phyloP scores from a whole-genome alignment of 2,797 vertebrate species.

The Coreius guichenoti region DNA sequence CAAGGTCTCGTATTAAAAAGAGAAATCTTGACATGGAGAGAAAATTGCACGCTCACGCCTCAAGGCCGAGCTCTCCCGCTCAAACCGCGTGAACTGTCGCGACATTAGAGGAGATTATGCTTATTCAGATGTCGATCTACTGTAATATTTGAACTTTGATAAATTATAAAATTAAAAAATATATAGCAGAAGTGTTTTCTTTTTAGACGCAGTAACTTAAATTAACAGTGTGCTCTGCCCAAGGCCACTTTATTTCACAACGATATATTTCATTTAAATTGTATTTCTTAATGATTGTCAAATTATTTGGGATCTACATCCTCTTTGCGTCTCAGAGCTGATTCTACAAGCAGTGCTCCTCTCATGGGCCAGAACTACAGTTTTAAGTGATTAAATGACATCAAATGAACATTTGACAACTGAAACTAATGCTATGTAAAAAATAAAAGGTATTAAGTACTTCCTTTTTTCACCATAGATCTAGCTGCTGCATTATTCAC shows the following conservation, averaged over 20 bases:
- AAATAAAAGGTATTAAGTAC: background rate
- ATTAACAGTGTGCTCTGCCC: background rate
- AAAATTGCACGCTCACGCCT: no score
- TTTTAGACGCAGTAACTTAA: no score
- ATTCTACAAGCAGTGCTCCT: background rate
- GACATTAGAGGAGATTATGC: no score
- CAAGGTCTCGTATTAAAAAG: no score
- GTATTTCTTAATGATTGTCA: background rate
- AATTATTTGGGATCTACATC: background rate
- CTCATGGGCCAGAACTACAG: background rate
- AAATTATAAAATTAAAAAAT: no score
- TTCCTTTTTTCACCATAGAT: background rate
- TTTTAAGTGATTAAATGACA: background rate
- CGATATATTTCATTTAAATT: background rate
- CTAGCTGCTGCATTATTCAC: background rate
- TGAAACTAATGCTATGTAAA: background rate
- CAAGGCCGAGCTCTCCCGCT: no score
- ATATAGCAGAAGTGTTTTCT: background rate
- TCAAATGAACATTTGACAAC: background rate
- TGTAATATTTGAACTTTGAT: no score
- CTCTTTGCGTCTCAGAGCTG: background rate
- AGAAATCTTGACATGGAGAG: no score
- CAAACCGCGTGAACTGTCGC: no score
- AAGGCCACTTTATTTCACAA: conserved; percentile 1
- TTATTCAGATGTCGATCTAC: no score